phyloP scores from a whole-genome alignment of 2,797 vertebrate species.

The Micropoecilia bifurca region DNA sequence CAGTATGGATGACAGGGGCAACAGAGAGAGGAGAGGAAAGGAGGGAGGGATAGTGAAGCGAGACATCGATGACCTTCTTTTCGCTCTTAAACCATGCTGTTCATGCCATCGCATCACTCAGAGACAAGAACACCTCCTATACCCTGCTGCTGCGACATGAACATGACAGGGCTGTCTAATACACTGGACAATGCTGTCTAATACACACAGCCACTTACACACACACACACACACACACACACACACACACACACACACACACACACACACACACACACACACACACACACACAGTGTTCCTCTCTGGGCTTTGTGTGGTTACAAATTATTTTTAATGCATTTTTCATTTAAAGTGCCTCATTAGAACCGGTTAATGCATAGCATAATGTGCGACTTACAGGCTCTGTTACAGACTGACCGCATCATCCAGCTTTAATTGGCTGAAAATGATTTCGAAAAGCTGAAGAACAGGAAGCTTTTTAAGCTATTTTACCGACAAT shows the following conservation, averaged over 20 bases:
- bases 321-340: constrained; percentile 32
- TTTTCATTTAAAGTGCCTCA: constrained; percentile 28
- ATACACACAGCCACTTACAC: constrained; percentile 44
- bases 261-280: constrained; percentile 19
- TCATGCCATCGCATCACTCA: constrained; percentile 77
- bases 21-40: constrained; percentile 71
- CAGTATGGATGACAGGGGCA: constrained; percentile 80
- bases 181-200: constrained; percentile 65
- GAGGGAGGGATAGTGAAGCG: constrained; percentile 74
- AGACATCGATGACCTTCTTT: constrained; percentile 80
- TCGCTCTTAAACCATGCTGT: constrained; percentile 80
- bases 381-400: not conserved
- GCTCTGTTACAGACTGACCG: not conserved
- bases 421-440: constrained; percentile 16
- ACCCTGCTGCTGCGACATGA: constrained; percentile 71
- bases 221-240: constrained; percentile 19
- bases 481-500: not conserved
- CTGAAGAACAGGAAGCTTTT: not conserved
- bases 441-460: not conserved
- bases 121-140: constrained; percentile 78
- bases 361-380: constrained; percentile 22
- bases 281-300: constrained; percentile 18
- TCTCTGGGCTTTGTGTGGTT: constrained; percentile 34
- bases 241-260: constrained; percentile 38
- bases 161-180: constrained; percentile 80